These are phyloP conservation scores for Achlya flavicornis DNA, from an alignment of 2,888 invertebrate species.

Conservation along the genomic window DNA sequence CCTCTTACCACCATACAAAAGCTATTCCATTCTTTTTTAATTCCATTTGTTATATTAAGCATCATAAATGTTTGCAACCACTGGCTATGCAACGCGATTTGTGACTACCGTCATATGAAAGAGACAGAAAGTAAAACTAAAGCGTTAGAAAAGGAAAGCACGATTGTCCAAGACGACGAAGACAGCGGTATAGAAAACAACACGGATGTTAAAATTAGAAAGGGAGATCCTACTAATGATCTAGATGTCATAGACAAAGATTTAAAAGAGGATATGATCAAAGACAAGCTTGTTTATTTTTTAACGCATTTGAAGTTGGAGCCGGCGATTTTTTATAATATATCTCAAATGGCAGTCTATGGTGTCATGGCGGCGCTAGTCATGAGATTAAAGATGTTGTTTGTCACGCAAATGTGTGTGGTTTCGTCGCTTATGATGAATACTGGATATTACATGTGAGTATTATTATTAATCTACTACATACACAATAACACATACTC, in stretches of 20 bases:
- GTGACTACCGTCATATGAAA: constrained; percentile 18
- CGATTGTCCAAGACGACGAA: constrained; percentile 26
- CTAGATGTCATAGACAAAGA: constrained; percentile 48
- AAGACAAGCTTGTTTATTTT: constrained; percentile 42
- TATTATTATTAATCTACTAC: constrained; percentile 21
- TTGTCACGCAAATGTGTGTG: constrained; percentile 91
- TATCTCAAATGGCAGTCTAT: constrained; percentile 88
- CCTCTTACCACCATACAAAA: constrained; percentile 80
- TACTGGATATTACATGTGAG: constrained; percentile 82
- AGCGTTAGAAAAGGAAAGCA: constrained; percentile 32
- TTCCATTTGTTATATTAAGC: constrained; percentile 82
- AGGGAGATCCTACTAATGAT: constrained; percentile 31
- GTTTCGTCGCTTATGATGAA: constrained; percentile 87
- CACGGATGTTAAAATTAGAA: constrained; percentile 64
- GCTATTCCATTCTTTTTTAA: constrained; percentile 80
- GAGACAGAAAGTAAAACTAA: constrained; percentile 28
- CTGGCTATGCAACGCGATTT: constrained; percentile 55
- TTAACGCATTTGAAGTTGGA: constrained; percentile 71
- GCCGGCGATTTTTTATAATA: constrained; percentile 86
- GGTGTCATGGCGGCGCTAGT: constrained; percentile 89
- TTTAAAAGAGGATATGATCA: constrained; percentile 28
- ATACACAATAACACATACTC: no score
- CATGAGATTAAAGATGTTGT: constrained; percentile 91
- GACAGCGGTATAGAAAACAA: constrained; percentile 65
- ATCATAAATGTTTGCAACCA: constrained; percentile 61